These are phyloP conservation scores for Margaritifera margaritifera DNA, from an alignment of 2,888 invertebrate genomes.

Conservation along the genomic window DNA sequence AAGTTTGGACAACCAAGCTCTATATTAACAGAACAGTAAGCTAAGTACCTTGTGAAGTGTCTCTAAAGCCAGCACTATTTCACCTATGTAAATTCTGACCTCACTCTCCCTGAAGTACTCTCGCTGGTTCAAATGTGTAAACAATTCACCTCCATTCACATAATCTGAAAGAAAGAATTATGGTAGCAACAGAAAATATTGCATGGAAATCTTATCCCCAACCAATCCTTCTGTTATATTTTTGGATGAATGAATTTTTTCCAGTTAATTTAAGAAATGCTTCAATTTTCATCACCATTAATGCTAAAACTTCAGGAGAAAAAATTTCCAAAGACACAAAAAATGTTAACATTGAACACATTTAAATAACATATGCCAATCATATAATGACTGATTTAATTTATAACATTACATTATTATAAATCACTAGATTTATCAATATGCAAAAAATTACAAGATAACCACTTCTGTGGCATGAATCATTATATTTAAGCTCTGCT, in stretches of 20 bases:
- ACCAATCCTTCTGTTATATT: too few relatives aligned
- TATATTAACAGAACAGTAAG: neutral
- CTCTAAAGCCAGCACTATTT: constrained; percentile 95
- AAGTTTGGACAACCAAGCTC: neutral
- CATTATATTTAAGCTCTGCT: neutral
- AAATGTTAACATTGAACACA: too few relatives aligned
- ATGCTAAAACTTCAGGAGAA: too few relatives aligned
- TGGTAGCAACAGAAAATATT: too few relatives aligned
- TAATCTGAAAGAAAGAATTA: constrained; percentile 92
- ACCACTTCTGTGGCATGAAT: neutral
- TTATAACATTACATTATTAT: neutral
- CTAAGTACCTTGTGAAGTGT: constrained; percentile 89
- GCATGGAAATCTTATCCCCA: too few relatives aligned
- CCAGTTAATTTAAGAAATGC: too few relatives aligned
- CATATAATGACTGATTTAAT: too few relatives aligned
- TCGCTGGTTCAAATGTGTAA: constrained; percentile 95
- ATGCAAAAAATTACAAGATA: neutral
- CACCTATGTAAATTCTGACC: constrained; percentile 94
- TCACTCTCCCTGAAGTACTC: constrained; percentile 93
- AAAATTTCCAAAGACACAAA: too few relatives aligned
- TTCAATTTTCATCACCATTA: too few relatives aligned
- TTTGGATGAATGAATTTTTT: too few relatives aligned
- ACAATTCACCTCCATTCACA: constrained; percentile 96
- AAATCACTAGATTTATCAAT: neutral
- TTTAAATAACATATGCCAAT: too few relatives aligned